These are phyloP conservation scores for Toxostoma redivivum DNA, from an alignment of 2,113 vertebrate species.

Conservation along the genomic window DNA sequence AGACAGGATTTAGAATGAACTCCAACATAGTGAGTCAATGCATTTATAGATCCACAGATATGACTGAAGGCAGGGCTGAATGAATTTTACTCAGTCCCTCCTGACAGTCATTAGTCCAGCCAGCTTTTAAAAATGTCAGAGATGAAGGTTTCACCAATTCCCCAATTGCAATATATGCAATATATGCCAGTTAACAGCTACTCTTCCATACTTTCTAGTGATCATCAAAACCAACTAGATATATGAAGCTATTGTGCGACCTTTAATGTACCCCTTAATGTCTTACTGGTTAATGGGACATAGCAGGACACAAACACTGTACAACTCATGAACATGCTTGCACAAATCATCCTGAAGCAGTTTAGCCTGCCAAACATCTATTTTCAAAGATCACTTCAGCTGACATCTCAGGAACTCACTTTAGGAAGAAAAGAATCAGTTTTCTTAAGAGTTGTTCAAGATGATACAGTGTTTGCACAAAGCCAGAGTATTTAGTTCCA, in stretches of 20 bases:
- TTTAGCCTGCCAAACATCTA: neutral
- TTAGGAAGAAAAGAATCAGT: neutral
- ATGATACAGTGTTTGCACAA: neutral
- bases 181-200: neutral
- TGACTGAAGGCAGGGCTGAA: neutral
- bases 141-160: neutral
- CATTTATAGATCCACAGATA: neutral
- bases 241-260: neutral
- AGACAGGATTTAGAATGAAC: neutral
- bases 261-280: neutral
- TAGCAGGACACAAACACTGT: neutral
- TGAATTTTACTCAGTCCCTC: neutral
- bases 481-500: neutral
- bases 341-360: neutral
- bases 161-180: neutral
- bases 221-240: neutral
- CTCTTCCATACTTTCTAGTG: neutral
- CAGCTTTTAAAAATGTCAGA: neutral
- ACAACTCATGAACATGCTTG: neutral
- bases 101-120: neutral
- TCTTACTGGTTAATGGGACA: neutral
- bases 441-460: neutral
- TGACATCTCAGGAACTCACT: neutral
- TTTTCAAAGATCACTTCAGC: neutral
- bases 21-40: neutral